Base-by-base conservation (phyloP, 37 sponge, comb jelly and placozoan genomes). In the Haliclona indistincta region DNA sequence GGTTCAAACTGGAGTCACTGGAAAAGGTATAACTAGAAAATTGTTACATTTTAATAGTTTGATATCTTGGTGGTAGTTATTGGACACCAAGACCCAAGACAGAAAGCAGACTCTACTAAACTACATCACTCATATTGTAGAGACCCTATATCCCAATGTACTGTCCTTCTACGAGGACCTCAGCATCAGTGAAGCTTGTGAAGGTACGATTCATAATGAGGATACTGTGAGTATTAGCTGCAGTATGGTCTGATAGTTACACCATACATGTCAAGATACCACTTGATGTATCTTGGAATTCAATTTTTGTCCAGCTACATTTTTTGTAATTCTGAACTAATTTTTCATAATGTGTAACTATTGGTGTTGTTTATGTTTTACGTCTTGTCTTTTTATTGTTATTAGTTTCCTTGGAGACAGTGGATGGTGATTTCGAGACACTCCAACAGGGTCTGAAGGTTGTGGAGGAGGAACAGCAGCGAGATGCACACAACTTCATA, bases 1-100 rank as follows among this genome's bases (percentile, higher is more conserved):
- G 94, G 8, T 93, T 88, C 83, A 82, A 74, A 68, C 73, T 88
- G 54, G 94, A 88, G 33, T 88, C 94, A 20, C 71, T 93, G 61
- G 78, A 34, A 63, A 88, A 77, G 55, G 93, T 92, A 44, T 15
- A 75, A 73, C 1, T 23, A 1, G 54, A 49, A 8, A 26, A 62
- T 62, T 10, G 23, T 30, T 19, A 22, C 15, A 62, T n/a, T 37
- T 26, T 38, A 4, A 8, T 68, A 10, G 3, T 3, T 68, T 19
- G 45, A 3, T 20, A 3, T 3, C 41, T 10, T 4, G 25, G 2
- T 22, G 4, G 26, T 60, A 92, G 94, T 63, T 93, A 1, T 36
- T 56, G 0, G 89, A 88, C 53, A 85, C 89, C 10, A 74, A 71
- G 68, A 88, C 89, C 1, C 17, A 26, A 30, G 82, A 93, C 63